Percentiles rank a stretch among this genome's conserved stretches.
These are phyloP conservation scores for Sialia sialis DNA, from an alignment of 2,113 vertebrate species.

Conservation along the genomic window DNA sequence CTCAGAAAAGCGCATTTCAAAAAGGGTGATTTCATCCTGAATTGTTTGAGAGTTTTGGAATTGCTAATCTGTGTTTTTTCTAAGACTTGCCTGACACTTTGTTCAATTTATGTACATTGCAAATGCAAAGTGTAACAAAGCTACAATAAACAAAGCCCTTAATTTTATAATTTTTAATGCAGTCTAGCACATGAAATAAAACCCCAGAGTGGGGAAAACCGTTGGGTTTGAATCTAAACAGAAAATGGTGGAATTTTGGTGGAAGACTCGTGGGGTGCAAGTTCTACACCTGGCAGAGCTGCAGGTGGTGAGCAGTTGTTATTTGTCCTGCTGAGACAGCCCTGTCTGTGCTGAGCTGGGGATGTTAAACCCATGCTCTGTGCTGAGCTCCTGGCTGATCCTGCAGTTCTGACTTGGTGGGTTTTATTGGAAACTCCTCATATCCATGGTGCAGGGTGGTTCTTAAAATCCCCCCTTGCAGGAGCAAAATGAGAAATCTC, in stretches of 20 bases:
- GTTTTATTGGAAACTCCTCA: not conserved
- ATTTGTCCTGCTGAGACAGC: too few species aligned
- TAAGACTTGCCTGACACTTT: fast-evolving
- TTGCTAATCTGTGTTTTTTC: not conserved
- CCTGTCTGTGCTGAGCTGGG: fast-evolving
- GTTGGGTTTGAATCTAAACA: not conserved
- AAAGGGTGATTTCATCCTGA: not conserved
- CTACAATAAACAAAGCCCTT: fast-evolving
- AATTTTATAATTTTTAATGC: not conserved
- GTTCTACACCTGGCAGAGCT: fast-evolving
- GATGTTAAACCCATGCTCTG: not conserved
- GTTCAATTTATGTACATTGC: fast-evolving
- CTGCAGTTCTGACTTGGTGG: not conserved
- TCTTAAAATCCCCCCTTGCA: not conserved
- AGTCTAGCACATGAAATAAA: not conserved
- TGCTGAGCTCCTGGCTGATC: fast-evolving
- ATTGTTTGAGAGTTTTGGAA: not conserved
- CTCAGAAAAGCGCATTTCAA: fast-evolving
- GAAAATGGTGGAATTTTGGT: not conserved
- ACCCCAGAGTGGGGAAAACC: not conserved
- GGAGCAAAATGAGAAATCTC: fast-evolving
- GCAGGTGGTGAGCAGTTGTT: not conserved
- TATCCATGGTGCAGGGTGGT: fast-evolving
- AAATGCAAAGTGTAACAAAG: not conserved
- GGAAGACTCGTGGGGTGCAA: not conserved